These are phyloP conservation scores for Ferrisia virgata DNA, from an alignment of 2,888 invertebrate species.

Conservation along the genomic window DNA sequence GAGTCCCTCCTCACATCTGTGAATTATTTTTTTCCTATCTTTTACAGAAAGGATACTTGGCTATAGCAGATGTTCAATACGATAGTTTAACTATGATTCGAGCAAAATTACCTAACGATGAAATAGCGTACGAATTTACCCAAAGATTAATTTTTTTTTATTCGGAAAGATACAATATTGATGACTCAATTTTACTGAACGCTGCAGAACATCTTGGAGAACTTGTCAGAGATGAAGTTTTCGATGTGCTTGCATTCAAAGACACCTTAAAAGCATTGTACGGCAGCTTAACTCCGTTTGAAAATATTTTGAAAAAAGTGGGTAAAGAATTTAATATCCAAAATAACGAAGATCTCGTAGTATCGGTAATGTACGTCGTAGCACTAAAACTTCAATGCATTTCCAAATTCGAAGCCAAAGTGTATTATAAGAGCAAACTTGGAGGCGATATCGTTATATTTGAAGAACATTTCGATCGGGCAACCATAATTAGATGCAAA, in stretches of 20 bases:
- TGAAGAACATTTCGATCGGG: neutral
- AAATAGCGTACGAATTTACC: neutral
- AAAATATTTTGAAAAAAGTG: neutral
- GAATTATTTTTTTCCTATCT: constrained; percentile 11
- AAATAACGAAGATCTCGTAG: neutral
- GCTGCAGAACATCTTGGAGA: neutral
- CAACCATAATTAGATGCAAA: neutral
- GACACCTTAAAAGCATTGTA: neutral
- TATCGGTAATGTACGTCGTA: neutral
- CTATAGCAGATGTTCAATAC: neutral
- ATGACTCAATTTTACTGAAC: neutral
- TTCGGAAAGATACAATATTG: neutral
- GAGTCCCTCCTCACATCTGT: neutral
- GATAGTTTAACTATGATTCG: neutral
- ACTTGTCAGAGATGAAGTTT: neutral
- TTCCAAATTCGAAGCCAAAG: neutral
- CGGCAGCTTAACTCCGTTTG: neutral
- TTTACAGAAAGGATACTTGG: neutral
- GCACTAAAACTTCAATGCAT: neutral
- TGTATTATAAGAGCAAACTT: neutral
- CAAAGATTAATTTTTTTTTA: neutral
- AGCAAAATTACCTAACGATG: neutral
- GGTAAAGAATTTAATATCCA: neutral
- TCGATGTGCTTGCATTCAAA: neutral
- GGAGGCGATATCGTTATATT: constrained; percentile 1